Evolutionary conservation across 2,113 vertebrate genomes (phyloP).

Genomic region (Rhynchomys soricoides): DNA sequence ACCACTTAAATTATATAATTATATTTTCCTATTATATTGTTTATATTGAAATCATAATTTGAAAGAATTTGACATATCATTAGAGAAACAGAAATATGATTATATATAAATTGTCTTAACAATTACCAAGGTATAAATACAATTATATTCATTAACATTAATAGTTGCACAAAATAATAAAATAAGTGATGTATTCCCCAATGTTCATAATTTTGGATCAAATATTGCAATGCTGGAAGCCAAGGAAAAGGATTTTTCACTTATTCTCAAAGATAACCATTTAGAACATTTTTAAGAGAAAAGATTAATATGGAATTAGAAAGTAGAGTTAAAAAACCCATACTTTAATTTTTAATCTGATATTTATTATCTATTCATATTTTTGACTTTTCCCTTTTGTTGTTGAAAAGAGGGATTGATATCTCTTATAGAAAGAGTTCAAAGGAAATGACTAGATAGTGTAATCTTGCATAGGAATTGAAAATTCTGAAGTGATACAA

Average conservation of each 20-base stretch:
- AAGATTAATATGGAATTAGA: neutral
- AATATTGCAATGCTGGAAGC: neutral
- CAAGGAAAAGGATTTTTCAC: neutral
- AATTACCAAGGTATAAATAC: constrained; percentile 34
- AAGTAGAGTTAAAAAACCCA: neutral
- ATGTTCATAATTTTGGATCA: constrained; percentile 10
- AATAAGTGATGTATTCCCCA: neutral
- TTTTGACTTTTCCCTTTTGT: neutral
- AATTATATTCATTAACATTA: constrained; percentile 18
- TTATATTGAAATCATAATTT: neutral
- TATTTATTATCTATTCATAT: neutral
- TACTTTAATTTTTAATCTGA: neutral
- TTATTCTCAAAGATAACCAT: neutral
- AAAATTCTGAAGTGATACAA: neutral
- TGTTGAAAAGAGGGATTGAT: neutral
- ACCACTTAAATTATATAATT: neutral
- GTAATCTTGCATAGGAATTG: neutral
- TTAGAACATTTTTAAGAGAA: neutral
- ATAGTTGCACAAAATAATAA: neutral
- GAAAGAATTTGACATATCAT: neutral
- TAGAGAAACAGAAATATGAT: constrained; percentile 62
- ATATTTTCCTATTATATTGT: neutral
- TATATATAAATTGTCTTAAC: constrained; percentile 32
- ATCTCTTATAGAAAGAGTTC: neutral
- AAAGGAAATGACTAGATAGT: neutral